phyloP scores from a whole-genome alignment of 2,113 vertebrate species.

The Henicopernis longicauda region DNA sequence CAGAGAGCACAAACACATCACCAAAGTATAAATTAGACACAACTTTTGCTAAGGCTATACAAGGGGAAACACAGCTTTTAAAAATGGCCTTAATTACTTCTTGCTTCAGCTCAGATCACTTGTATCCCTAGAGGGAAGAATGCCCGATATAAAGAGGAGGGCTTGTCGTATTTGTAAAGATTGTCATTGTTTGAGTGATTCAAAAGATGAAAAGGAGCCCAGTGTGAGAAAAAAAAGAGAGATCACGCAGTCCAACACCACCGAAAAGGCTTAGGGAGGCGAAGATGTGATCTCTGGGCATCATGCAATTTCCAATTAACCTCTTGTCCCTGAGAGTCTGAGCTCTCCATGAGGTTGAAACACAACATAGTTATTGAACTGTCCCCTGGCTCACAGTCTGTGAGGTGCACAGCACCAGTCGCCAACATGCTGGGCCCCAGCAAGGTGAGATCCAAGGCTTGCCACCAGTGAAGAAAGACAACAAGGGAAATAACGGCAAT shows the following conservation, averaged over 20 bases:
- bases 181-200: constrained; percentile 30
- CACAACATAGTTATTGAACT: neutral
- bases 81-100: constrained; percentile 36
- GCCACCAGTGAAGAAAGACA: neutral
- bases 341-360: constrained; percentile 1
- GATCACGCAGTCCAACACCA: neutral
- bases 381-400: neutral
- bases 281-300: constrained; percentile 30
- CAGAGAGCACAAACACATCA: neutral
- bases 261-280: neutral
- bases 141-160: neutral
- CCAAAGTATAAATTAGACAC: constrained; percentile 8
- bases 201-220: constrained; percentile 58
- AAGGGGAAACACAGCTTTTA: neutral
- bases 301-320: constrained; percentile 59
- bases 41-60: neutral
- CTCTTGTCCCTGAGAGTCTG: constrained; percentile 18
- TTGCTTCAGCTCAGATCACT: constrained; percentile 9
- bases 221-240: constrained; percentile 52
- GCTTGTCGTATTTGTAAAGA: constrained; percentile 42
- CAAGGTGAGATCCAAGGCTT: neutral
- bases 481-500: neutral
- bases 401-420: neutral
- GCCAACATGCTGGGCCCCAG: neutral
- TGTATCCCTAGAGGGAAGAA: constrained; percentile 22